phyloP scores from a whole-genome alignment of 2,113 vertebrate genomes.

The Cinclus cinclus region DNA sequence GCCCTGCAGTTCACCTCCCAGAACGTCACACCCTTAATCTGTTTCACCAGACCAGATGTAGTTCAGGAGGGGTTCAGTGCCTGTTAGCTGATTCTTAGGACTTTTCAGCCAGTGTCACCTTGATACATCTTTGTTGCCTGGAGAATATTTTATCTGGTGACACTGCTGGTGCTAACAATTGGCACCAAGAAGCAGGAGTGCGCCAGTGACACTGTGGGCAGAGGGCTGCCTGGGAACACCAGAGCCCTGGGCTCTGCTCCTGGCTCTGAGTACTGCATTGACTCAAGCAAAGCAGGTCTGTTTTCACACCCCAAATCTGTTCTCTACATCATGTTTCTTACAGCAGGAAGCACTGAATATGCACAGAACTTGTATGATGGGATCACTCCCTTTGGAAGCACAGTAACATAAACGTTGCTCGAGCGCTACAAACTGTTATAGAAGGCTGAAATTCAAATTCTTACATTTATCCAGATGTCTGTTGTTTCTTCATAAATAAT shows the following conservation, averaged over 20 bases:
- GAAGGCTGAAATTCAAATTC: slow-evolving; percentile 4
- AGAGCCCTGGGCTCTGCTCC: not conserved
- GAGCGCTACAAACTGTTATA: not conserved
- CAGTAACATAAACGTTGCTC: fast-evolving
- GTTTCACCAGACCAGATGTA: not conserved
- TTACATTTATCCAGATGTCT: slow-evolving; percentile 86
- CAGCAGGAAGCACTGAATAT: not conserved
- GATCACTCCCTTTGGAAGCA: not conserved
- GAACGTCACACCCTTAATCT: not conserved
- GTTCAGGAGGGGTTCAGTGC: not conserved
- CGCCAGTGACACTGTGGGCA: not conserved
- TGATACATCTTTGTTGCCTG: not conserved
- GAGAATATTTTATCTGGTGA: not conserved
- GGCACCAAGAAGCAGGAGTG: not conserved
- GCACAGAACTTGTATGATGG: not conserved
- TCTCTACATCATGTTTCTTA: not conserved
- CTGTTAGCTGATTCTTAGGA: not conserved
- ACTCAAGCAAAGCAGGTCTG: not conserved
- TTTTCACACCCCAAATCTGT: not conserved
- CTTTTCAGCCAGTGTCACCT: not conserved
- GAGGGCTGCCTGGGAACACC: not conserved
- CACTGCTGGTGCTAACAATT: not conserved
- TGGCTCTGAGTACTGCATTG: not conserved
- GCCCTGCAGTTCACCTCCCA: not conserved
- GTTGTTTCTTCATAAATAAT: slow-evolving; percentile 85